A percentile compares a stretch with the other conserved stretches of the same genome.
Conservation (phyloP, 2,888 invertebrate genomes). For the Orchestes rusci region DNA sequence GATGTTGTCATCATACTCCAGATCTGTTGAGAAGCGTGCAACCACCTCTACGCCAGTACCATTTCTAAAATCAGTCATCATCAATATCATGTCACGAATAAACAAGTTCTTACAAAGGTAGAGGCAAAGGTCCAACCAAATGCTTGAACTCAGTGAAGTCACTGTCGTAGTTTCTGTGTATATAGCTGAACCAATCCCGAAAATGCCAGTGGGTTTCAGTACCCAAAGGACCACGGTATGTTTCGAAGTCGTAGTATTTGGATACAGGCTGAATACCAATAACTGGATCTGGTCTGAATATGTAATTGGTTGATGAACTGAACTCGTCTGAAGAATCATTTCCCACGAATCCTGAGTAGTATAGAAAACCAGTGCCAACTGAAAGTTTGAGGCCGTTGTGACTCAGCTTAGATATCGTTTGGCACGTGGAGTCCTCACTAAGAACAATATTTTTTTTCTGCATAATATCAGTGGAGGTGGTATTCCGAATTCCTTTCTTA, state of each 20-base stretch:
- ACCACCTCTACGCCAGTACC: slow-evolving; percentile 74
- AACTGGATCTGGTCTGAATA: slow-evolving; percentile 57
- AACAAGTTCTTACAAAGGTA: too few species aligned
- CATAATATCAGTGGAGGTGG: slow-evolving; percentile 9
- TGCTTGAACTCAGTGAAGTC: slow-evolving; percentile 61
- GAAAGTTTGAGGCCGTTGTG: not conserved
- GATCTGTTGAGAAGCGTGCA: slow-evolving; percentile 56
- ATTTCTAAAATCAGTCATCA: slow-evolving; percentile 48
- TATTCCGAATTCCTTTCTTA: too few species aligned
- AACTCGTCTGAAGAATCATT: slow-evolving; percentile 49
- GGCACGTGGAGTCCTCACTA: not conserved
- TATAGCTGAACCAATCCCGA: slow-evolving; percentile 62
- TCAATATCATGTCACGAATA: too few species aligned
- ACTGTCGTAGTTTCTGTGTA: slow-evolving; percentile 56
- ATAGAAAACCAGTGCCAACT: slow-evolving; percentile 45
- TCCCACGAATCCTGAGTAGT: slow-evolving; percentile 63
- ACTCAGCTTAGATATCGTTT: not conserved
- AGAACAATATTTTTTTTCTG: too few species aligned
- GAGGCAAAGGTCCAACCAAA: slow-evolving; percentile 70
- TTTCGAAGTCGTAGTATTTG: not conserved
- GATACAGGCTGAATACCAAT: slow-evolving; percentile 13
- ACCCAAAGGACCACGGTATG: slow-evolving; percentile 44
- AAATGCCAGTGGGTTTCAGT: slow-evolving; percentile 60
- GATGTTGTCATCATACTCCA: slow-evolving; percentile 59
- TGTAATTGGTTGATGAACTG: slow-evolving; percentile 85